Conservation (phyloP, 2,888 invertebrate species). For the Xestia ashworthii region DNA sequence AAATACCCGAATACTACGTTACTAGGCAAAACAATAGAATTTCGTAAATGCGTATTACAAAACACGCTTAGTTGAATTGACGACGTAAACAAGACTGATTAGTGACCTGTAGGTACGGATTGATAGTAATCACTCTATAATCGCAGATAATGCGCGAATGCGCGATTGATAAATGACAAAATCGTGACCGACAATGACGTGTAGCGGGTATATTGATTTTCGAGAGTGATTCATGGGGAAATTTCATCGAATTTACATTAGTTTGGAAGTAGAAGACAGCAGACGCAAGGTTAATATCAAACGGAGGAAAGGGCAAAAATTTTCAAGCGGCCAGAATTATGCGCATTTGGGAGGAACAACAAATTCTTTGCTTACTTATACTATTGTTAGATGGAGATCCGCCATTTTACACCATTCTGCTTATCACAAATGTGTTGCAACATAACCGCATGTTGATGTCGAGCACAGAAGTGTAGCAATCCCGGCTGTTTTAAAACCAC, state of each 20-base stretch:
- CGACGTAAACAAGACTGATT: conserved; percentile 78
- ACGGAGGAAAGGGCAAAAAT: background rate
- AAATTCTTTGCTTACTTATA: background rate
- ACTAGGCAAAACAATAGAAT: conserved; percentile 26
- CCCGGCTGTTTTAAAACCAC: conserved; percentile 34
- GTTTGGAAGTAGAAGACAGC: background rate
- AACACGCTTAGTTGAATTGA: conserved; percentile 56
- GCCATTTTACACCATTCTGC: background rate
- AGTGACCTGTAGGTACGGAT: conserved; percentile 42
- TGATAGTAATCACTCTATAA: conserved; percentile 72
- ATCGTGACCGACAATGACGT: conserved; percentile 14
- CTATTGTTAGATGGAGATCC: conserved; percentile 1
- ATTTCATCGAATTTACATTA: background rate
- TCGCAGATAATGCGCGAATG: conserved; percentile 72
- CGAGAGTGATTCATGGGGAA: background rate
- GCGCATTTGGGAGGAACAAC: background rate
- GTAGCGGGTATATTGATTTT: conserved; percentile 13
- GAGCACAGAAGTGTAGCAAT: conserved; percentile 35
- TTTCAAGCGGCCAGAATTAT: background rate
- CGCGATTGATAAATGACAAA: conserved; percentile 60
- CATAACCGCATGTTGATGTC: conserved; percentile 13
- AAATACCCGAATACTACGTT: background rate
- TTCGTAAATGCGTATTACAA: conserved; percentile 30
- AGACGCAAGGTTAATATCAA: background rate
- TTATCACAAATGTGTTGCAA: conserved; percentile 19